Percentiles rank a stretch among this genome's conserved stretches.
Conservation (phyloP, 2,888 invertebrate genomes). For the Anaspis maculata region DNA sequence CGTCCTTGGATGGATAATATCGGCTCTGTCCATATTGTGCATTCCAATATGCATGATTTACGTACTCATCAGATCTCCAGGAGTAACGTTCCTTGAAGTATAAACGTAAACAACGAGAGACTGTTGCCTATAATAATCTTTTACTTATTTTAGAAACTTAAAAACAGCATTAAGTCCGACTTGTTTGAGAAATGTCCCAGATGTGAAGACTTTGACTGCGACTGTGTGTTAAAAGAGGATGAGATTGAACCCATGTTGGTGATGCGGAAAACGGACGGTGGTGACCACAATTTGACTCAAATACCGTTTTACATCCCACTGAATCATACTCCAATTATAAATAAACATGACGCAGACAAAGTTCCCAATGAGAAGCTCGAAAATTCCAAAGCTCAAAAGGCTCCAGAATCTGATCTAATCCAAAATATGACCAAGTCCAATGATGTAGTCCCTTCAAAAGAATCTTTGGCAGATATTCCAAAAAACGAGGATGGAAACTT, state of each 20-base stretch:
- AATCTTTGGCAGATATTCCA: too few species aligned
- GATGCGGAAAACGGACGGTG: slow-evolving; percentile 26
- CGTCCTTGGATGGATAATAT: slow-evolving; percentile 78
- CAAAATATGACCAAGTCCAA: too few species aligned
- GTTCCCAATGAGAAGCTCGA: too few species aligned
- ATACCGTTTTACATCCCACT: too few species aligned
- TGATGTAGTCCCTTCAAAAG: too few species aligned
- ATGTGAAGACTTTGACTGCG: slow-evolving; percentile 73
- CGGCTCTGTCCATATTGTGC: slow-evolving; percentile 72
- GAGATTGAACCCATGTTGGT: slow-evolving; percentile 31
- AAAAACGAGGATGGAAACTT: too few species aligned
- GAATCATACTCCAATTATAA: too few species aligned
- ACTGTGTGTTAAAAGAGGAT: slow-evolving; percentile 45
- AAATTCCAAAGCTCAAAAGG: too few species aligned
- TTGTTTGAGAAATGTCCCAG: slow-evolving; percentile 61
- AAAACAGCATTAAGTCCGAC: slow-evolving; percentile 64
- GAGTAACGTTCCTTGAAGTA: slow-evolving; percentile 66
- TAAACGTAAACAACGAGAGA: slow-evolving; percentile 18
- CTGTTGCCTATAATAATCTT: too few species aligned
- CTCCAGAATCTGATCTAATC: too few species aligned
- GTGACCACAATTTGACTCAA: too few species aligned
- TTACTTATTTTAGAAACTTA: slow-evolving; percentile 66
- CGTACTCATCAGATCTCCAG: slow-evolving; percentile 61
- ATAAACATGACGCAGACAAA: too few species aligned
- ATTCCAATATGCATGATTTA: slow-evolving; percentile 77